phyloP scores from a whole-genome alignment of 2,888 invertebrate genomes.

The Tetranychus truncatus region DNA sequence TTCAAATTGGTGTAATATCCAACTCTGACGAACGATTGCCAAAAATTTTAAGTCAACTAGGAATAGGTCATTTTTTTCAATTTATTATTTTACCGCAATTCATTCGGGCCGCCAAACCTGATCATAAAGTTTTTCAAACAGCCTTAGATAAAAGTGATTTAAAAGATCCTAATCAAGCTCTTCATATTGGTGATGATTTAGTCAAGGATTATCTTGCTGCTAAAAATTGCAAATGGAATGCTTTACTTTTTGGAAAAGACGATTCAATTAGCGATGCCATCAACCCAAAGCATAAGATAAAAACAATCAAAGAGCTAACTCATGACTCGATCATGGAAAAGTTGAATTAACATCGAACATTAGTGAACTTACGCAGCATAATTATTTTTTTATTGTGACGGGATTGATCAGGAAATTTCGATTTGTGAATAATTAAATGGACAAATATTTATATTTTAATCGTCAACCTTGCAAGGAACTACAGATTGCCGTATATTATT shows the following conservation, averaged over 20 bases:
- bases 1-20: slow-evolving; percentile 53
- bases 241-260: slow-evolving; percentile 34
- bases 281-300: not conserved
- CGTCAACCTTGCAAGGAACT: not conserved
- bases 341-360: no score
- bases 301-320: not conserved
- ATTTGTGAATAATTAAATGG: not conserved
- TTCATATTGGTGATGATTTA: slow-evolving; percentile 65
- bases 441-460: no score
- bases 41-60: slow-evolving; percentile 46
- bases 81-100: slow-evolving; percentile 63
- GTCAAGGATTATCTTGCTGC: slow-evolving; percentile 61
- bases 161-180: slow-evolving; percentile 39
- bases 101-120: slow-evolving; percentile 54
- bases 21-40: slow-evolving; percentile 69
- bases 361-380: no score
- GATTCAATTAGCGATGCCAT: not conserved
- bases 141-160: slow-evolving; percentile 40
- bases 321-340: no score
- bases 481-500: not conserved
- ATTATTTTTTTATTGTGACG: no score
- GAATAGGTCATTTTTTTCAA: slow-evolving; percentile 51
- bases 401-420: not conserved
- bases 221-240: slow-evolving; percentile 53
- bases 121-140: slow-evolving; percentile 47